A percentile compares a stretch with the other conserved stretches of the same genome.
Conservation (phyloP, 2,888 invertebrate species). For the Eupelmus urozonus region DNA sequence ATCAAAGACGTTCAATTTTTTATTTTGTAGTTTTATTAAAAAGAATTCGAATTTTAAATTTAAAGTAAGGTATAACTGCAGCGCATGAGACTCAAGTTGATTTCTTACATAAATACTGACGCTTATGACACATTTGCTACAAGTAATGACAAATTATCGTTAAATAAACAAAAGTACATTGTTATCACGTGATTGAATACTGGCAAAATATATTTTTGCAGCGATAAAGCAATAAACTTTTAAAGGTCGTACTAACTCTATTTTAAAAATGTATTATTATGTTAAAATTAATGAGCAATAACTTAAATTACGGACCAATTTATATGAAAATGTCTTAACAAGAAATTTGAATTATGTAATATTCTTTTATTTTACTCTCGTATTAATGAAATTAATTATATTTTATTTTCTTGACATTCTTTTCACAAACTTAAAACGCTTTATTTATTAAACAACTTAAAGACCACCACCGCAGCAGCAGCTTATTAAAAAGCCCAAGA, state of each 20-base stretch:
- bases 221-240: background rate
- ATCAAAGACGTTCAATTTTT: too few relatives aligned
- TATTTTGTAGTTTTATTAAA: too few relatives aligned
- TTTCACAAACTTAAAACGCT: too few relatives aligned
- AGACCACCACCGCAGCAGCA: too few relatives aligned
- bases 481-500: background rate
- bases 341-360: background rate
- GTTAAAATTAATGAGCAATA: too few relatives aligned
- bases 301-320: too few relatives aligned
- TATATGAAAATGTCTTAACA: too few relatives aligned
- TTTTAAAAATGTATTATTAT: background rate
- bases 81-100: too few relatives aligned
- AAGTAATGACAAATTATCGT: background rate
- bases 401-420: background rate
- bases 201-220: background rate
- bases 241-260: background rate
- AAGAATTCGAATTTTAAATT: too few relatives aligned
- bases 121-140: background rate
- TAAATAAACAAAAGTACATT: background rate
- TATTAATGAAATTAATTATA: background rate
- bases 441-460: too few relatives aligned
- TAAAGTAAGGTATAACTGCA: too few relatives aligned
- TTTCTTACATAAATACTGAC: background rate
- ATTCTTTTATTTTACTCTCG: background rate
- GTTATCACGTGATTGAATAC: background rate